A percentile compares a stretch with the other conserved stretches of the same genome.
phyloP scores from a whole-genome alignment of 2,113 vertebrate species.

The Mixornis gularis region DNA sequence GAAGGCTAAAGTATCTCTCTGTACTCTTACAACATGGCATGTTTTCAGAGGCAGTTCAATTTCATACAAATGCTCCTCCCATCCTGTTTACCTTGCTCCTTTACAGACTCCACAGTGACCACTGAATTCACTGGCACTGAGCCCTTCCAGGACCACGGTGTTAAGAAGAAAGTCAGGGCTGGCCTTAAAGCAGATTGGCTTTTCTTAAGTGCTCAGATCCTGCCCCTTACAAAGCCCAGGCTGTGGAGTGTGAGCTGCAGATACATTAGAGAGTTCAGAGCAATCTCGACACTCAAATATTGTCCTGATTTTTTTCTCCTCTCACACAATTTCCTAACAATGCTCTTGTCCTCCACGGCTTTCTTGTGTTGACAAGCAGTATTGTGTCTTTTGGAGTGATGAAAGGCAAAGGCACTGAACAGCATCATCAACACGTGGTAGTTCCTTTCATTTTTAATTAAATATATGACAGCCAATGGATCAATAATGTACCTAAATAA shows the following conservation, averaged over 20 bases:
- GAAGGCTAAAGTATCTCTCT: not conserved
- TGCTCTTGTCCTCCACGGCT: not conserved
- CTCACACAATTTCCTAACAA: not conserved
- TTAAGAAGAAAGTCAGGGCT: not conserved
- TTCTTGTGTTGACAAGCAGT: not conserved
- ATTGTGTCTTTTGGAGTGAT: not conserved
- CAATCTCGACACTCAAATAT: not conserved
- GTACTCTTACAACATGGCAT: fast-evolving
- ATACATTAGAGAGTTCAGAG: not conserved
- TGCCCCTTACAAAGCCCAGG: not conserved
- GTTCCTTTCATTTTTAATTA: constrained; percentile 42
- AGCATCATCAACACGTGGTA: not conserved
- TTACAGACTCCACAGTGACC: not conserved
- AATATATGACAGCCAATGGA: constrained; percentile 23
- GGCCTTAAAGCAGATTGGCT: not conserved
- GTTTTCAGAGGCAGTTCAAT: not conserved
- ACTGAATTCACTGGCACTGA: not conserved
- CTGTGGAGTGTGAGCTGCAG: not conserved
- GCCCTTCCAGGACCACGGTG: not conserved
- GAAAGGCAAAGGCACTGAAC: constrained; percentile 27
- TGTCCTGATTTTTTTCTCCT: not conserved
- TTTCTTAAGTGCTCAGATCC: not conserved
- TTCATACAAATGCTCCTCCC: not conserved
- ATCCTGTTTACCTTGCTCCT: not conserved
- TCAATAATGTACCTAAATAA: constrained; percentile 5